Conservation (phyloP, 2,888 invertebrate species). For the Celastrina argiolus region DNA sequence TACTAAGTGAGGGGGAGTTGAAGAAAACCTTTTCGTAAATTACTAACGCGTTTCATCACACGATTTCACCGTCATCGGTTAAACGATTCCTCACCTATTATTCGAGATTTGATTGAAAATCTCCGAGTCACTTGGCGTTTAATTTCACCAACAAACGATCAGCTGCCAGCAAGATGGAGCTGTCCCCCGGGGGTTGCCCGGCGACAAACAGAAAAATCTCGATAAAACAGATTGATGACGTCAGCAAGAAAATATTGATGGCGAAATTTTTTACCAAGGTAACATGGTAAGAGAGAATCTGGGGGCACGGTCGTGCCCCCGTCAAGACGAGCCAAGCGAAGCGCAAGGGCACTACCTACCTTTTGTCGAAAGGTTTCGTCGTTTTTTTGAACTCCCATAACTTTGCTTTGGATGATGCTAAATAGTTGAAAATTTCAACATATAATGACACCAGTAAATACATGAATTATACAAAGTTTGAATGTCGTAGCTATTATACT, state of each 20-base stretch:
- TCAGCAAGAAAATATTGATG: conserved; percentile 1
- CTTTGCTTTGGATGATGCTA: too few species aligned
- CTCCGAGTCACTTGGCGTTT: conserved; percentile 13
- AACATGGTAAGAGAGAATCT: too few species aligned
- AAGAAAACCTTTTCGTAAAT: background rate
- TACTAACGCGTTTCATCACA: background rate
- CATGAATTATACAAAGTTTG: too few species aligned
- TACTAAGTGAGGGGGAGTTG: background rate
- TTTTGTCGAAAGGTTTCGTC: too few species aligned
- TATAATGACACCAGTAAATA: too few species aligned
- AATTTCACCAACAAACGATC: conserved; percentile 1
- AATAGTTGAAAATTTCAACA: too few species aligned
- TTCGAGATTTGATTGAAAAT: conserved; percentile 10
- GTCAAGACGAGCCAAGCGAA: too few species aligned
- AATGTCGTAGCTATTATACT: too few species aligned
- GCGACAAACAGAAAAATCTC: background rate
- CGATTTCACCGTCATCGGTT: background rate
- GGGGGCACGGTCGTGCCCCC: too few species aligned
- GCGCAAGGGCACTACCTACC: too few species aligned
- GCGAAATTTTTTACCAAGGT: background rate
- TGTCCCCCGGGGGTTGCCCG: conserved; percentile 5
- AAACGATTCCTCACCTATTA: background rate
- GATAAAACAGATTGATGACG: conserved; percentile 17
- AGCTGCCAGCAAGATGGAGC: background rate
- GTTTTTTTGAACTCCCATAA: too few species aligned